phyloP scores from a whole-genome alignment of 1,140 invertebrate genomes.

The Littorina saxatilis region DNA sequence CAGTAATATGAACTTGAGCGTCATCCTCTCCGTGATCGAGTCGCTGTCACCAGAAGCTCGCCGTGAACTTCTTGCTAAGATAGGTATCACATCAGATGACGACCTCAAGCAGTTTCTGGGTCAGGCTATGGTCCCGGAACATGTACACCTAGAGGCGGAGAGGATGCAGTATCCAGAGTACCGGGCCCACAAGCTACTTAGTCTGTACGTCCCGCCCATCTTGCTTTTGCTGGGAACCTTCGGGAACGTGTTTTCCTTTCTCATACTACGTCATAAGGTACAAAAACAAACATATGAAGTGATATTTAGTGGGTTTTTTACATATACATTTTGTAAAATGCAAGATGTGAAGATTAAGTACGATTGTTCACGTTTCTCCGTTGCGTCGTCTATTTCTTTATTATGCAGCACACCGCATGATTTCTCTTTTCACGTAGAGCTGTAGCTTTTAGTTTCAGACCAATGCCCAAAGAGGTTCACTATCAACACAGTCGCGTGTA shows the following conservation, averaged over 20 bases:
- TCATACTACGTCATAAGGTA: conserved; percentile 60
- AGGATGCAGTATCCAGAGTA: conserved; percentile 55
- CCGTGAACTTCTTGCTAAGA: neutral
- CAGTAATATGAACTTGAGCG: conserved; percentile 34
- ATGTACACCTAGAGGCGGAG: conserved; percentile 8
- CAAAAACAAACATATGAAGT: no score
- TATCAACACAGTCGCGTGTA: no score
- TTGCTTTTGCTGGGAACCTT: conserved; percentile 69
- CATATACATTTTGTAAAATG: no score
- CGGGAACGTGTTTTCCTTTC: conserved; percentile 69
- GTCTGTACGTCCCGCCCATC: conserved; percentile 64
- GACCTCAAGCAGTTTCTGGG: conserved; percentile 13
- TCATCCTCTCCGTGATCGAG: conserved; percentile 29
- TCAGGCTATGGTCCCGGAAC: neutral
- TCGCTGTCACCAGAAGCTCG: conserved; percentile 34
- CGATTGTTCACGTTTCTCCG: no score
- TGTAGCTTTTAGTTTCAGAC: no score
- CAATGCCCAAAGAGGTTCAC: no score
- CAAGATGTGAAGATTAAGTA: no score
- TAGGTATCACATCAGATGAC: conserved; percentile 30
- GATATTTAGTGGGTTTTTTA: no score
- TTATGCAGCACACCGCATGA: no score
- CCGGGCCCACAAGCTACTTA: conserved; percentile 56
- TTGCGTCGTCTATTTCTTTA: no score
- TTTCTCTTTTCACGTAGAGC: no score